Base-by-base conservation (phyloP, 2,888 invertebrate species). In the Eristalinus sepulchralis region DNA sequence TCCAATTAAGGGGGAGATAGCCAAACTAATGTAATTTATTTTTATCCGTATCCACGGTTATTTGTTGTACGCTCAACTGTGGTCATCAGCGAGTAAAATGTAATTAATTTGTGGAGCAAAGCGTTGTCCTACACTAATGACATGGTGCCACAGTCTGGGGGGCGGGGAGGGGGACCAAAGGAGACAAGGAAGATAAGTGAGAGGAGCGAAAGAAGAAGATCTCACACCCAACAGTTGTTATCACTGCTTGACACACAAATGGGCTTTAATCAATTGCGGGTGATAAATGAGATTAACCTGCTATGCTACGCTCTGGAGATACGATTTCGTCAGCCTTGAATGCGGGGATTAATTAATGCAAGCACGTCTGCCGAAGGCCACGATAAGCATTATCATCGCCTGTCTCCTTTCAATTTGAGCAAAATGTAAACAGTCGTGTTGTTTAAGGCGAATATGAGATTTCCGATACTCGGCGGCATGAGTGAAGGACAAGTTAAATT, bases 211-310 rank as follows among this genome's bases (percentile, higher is more conserved):
- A 53, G 53, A 55, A 64, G 57, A 27, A 36, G 64, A 64, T 60
- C 57, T 67, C 75, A 66, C 66, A 75, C 64, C 75, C 57, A 55
- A 24, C 11, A 66, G 57, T 64, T 75, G 36, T 75, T 75, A 75
- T 75, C 66, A 66, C 57, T 39, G 47, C 34, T 63, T 53, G 33
- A 57, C 66, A 64, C 31, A 64, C 57, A 34, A 20, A 33, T 20
- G 33, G 24, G 31, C 55, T 73, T 73, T 83, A 79, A 83, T 75
- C 83, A 75, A 83, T 79, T 83, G 64, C 53, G 57, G 34, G 79
- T 83, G 79, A 79, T 79, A 75, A 70, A 83, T 83, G 73, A 39
- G 79, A 66, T 83, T 68, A 68, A 53, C 75, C 36, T 59, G 75
- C 13, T 31, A 13, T 67, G 17, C 17, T 17, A 6, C 17, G 47